These are phyloP conservation scores for Prorops nasuta DNA, from an alignment of 1,140 invertebrate species.

Conservation along the genomic window DNA sequence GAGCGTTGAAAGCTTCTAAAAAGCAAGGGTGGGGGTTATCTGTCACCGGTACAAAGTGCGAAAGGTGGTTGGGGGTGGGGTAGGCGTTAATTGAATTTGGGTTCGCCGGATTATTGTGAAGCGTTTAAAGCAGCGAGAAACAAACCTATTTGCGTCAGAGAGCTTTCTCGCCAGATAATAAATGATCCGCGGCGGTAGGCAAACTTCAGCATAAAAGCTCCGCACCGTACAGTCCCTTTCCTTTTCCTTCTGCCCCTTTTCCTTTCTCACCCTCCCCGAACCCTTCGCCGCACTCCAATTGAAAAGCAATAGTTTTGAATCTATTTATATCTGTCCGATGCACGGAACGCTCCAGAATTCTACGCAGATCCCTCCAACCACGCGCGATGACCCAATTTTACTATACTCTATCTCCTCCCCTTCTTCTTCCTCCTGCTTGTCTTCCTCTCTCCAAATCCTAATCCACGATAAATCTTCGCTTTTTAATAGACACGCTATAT, in stretches of 20 bases:
- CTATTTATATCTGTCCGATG: slow-evolving; percentile 42
- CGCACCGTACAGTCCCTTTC: slow-evolving; percentile 17
- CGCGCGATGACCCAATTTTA: slow-evolving; percentile 4
- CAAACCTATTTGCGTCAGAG: slow-evolving; percentile 44
- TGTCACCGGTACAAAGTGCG: neutral
- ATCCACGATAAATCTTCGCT: too few species aligned
- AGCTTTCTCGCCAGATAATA: slow-evolving; percentile 42
- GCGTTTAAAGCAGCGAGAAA: slow-evolving; percentile 43
- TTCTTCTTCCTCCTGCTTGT: too few species aligned
- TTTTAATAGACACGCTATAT: too few species aligned
- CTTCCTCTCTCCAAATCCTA: too few species aligned
- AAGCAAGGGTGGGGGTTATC: too few species aligned
- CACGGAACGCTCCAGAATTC: too few species aligned
- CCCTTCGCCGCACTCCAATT: slow-evolving; percentile 19
- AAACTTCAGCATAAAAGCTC: slow-evolving; percentile 44
- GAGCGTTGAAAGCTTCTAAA: too few species aligned
- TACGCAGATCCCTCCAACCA: slow-evolving; percentile 3
- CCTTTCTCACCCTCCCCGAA: neutral
- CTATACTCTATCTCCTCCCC: too few species aligned
- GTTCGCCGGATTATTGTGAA: slow-evolving; percentile 39
- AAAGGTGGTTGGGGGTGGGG: slow-evolving; percentile 11
- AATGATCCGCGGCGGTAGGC: slow-evolving; percentile 35
- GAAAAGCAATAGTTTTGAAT: slow-evolving; percentile 43
- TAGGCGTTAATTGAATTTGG: slow-evolving; percentile 42
- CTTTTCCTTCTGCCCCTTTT: slow-evolving; percentile 16